Evolutionary conservation across 2,888 invertebrate genomes (phyloP).

Genomic region (Tipula confusa): DNA sequence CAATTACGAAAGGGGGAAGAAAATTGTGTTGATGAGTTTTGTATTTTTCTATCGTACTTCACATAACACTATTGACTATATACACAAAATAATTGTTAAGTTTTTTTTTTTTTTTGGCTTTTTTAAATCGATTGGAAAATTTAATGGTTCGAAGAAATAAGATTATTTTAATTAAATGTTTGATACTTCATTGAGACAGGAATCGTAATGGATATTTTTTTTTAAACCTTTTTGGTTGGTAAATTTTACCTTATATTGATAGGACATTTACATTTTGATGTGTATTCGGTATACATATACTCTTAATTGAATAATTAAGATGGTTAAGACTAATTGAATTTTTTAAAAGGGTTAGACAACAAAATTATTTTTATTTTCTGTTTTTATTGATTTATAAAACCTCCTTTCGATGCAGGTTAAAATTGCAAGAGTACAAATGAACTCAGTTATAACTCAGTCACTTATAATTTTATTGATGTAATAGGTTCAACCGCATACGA

Average conservation of each 20-base stretch:
- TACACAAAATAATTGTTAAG: background rate
- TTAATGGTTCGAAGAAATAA: conserved; percentile 26
- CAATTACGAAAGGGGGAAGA: background rate
- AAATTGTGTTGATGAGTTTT: background rate
- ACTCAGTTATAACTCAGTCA: too few species aligned
- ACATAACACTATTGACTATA: too few species aligned
- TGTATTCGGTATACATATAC: background rate
- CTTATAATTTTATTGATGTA: too few species aligned
- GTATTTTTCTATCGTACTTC: background rate
- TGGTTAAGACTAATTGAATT: background rate
- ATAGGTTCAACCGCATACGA: too few species aligned
- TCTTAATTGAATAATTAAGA: background rate
- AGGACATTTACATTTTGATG: too few species aligned
- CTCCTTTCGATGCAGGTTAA: too few species aligned
- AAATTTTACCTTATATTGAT: background rate
- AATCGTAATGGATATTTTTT: background rate
- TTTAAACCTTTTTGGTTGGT: background rate
- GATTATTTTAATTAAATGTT: background rate
- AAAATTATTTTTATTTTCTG: too few species aligned
- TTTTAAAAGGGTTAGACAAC: background rate
- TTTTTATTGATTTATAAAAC: too few species aligned
- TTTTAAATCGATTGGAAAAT: conserved; percentile 28
- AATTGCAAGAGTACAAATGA: too few species aligned
- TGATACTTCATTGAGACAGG: background rate
- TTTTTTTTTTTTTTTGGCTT: background rate